Base-by-base conservation (phyloP, 2,113 vertebrate genomes). In the Xenus cinereus region DNA sequence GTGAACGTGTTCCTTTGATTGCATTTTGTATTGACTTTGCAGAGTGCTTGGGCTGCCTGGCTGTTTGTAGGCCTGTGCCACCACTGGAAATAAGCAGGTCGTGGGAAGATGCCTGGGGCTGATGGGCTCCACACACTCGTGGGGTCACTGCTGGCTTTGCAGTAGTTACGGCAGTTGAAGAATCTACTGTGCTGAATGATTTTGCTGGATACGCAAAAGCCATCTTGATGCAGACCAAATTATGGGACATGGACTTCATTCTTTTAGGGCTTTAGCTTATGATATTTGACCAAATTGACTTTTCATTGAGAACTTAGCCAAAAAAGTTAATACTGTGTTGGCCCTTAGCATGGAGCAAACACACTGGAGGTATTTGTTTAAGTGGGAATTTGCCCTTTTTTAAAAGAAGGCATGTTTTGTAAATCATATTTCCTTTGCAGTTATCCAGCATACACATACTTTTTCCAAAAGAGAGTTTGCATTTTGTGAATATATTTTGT, bases 331-430 rank as follows among this genome's bases (percentile, higher is more conserved):
- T 68, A 67, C 79, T 48, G 30, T 85, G 46, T 56, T 93, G 87
- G 79, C 92, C 26, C 37, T 78, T 77, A 68, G 48, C 3, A 3
- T 39, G 78, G 93, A 94, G 74, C 43, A 97, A 92, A 41, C 71
- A 15, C 33, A 27, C 57, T 74, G 43, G 41, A 59, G 15, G 46
- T 80, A 71, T 90, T 84, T 77, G 78, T 84, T 71, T 72, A 67
- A 33, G 41, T 83, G 63, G 66, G 35, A 85, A 76, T 87, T 62
- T 50, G 24, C 30, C n/a, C 14, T 15, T 88, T 88, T 74, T 39
- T 1, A 66, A 84, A 62, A 91, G 85, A 83, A 94, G 59, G 78
- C 56, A 23, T 39, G 30, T 91, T 87, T 50, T 88, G 22, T 87
- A 63, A 53, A 30, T 81, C n/a, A 0, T 5, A 3, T 7, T 80